Evolutionary conservation across 2,888 invertebrate species (phyloP).

Genomic region (Phytoseiulus persimilis): DNA sequence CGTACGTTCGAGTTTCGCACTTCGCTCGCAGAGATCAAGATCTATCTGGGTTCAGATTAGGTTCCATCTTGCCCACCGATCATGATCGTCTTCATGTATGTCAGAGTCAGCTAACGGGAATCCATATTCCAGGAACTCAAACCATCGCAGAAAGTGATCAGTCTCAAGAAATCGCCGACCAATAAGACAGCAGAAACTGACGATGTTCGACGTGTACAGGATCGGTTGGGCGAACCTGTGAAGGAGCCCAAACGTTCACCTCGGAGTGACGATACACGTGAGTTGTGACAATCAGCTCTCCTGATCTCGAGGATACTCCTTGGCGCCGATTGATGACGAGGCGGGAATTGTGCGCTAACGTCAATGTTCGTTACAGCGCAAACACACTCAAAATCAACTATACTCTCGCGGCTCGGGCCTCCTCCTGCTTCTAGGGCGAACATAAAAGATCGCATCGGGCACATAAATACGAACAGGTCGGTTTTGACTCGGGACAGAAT

Average conservation of each 20-base stretch:
- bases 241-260: not conserved
- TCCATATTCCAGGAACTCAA: slow-evolving; percentile 27
- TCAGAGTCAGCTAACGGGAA: too few relatives aligned
- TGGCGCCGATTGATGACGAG: too few relatives aligned
- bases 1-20: too few relatives aligned
- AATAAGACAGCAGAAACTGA: not conserved
- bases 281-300: not conserved
- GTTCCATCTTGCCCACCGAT: too few relatives aligned
- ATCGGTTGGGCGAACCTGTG: not conserved
- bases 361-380: not conserved
- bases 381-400: not conserved
- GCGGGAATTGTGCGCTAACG: too few relatives aligned
- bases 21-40: too few relatives aligned
- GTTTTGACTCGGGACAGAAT: not conserved
- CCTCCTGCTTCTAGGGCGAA: not conserved
- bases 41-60: too few relatives aligned
- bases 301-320: too few relatives aligned
- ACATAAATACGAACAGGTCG: not conserved
- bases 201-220: not conserved
- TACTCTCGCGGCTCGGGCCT: slow-evolving; percentile 23
- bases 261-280: not conserved
- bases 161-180: not conserved
- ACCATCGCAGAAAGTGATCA: slow-evolving; percentile 18
- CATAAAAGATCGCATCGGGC: slow-evolving; percentile 29
- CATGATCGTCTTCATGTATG: too few relatives aligned